Conservation (phyloP, 2,797 vertebrate species). For the Hippocampus kuda region DNA sequence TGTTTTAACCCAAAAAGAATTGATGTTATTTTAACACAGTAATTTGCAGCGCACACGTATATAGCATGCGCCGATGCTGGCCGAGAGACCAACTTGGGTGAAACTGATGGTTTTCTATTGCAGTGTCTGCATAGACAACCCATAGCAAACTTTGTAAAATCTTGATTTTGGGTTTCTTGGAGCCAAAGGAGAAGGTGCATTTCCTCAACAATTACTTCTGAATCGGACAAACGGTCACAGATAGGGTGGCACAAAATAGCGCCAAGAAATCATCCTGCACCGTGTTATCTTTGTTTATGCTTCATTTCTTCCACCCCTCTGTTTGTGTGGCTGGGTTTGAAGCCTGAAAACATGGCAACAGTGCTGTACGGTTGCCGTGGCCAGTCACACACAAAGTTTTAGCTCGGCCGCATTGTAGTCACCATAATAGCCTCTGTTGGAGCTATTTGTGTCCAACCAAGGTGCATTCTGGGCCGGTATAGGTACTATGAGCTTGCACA, state of each 20-base stretch:
- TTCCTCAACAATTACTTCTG: constrained; percentile 59
- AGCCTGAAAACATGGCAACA: constrained; percentile 48
- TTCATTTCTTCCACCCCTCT: constrained; percentile 41
- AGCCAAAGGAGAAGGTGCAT: constrained; percentile 50
- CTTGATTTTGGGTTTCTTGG: constrained; percentile 49
- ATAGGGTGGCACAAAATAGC: constrained; percentile 65
- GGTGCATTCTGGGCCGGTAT: constrained; percentile 46
- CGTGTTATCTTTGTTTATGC: constrained; percentile 52
- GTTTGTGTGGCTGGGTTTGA: constrained; percentile 46
- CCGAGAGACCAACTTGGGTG: constrained; percentile 26
- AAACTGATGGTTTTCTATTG: constrained; percentile 36
- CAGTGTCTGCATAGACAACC: constrained; percentile 40
- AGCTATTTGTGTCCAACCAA: constrained; percentile 54
- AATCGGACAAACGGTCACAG: constrained; percentile 57
- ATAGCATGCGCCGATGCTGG: constrained; percentile 36
- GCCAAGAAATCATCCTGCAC: constrained; percentile 62
- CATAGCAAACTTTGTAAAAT: constrained; percentile 55
- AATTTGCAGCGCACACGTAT: constrained; percentile 42
- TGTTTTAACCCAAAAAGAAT: constrained; percentile 33
- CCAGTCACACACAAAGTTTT: constrained; percentile 60
- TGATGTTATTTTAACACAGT: constrained; percentile 31
- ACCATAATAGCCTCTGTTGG: constrained; percentile 52
- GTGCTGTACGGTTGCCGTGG: constrained; percentile 42
- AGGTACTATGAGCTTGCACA: constrained; percentile 28
- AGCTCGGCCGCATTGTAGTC: constrained; percentile 54